phyloP scores from a whole-genome alignment of 2,797 vertebrate genomes.

The Philypnodon macrostomus region DNA sequence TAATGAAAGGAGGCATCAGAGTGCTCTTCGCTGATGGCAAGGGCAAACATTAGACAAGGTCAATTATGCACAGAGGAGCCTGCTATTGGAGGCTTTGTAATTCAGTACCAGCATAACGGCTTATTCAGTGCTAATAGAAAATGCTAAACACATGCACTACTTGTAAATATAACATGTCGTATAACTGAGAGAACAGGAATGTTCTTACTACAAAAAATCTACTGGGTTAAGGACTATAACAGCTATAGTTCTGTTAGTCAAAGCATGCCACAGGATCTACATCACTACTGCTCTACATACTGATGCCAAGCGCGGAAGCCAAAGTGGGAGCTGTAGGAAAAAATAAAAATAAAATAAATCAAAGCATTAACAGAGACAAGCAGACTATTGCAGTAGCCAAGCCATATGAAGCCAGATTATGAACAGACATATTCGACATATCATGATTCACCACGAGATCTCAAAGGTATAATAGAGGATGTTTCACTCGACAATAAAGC shows the following conservation, averaged over 20 bases:
- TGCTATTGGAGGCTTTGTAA: conserved; percentile 34
- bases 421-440: too few relatives aligned
- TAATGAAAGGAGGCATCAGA: conserved; percentile 67
- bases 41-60: conserved; percentile 64
- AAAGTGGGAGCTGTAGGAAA: conserved; percentile 62
- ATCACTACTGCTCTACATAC: conserved; percentile 64
- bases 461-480: too few relatives aligned
- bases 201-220: conserved; percentile 10
- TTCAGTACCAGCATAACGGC: conserved; percentile 28
- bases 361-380: conserved; percentile 21
- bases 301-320: conserved; percentile 64
- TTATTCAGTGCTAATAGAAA: conserved; percentile 15
- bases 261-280: conserved; percentile 28
- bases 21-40: conserved; percentile 63
- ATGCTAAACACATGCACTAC: conserved; percentile 12
- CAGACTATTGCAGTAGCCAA: conserved; percentile 26
- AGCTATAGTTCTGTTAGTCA: conserved; percentile 9
- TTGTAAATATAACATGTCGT: conserved; percentile 27
- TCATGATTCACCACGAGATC: too few relatives aligned
- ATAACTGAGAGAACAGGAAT: conserved; percentile 10
- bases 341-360: conserved; percentile 19
- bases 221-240: background rate
- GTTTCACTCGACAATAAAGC: too few relatives aligned
- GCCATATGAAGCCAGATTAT: background rate
- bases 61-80: conserved; percentile 49